Evolutionary conservation across 2,888 invertebrate species (phyloP), one percentile per base, ranked within the genome.

Genomic region (Perdita meconis): DNA sequence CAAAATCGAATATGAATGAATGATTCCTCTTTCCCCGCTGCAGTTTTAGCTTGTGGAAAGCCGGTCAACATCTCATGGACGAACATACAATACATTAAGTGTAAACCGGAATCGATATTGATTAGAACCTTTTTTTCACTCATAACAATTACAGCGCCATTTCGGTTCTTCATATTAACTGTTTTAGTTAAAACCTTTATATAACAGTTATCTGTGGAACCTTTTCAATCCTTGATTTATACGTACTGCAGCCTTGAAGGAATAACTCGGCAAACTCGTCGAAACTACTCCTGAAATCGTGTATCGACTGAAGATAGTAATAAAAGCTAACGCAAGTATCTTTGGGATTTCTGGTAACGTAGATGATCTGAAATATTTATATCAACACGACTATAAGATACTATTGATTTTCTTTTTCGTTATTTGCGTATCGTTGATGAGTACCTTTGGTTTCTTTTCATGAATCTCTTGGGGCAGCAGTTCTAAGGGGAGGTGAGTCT

Each of bases 251-350:
- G 55, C 95, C 96, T 59, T 93, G 93, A 85, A 97, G 93, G 91
- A 97, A 95, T 10, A 97, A 92, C 74, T 97, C 95, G 70, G 95
- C 95, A 90, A 96, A 97, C 70, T 96, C 95, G 50, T 96, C 95
- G 82, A 97, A 96, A 0, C 94, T 93, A 0, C 95, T 95, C 24
- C 86, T 84, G 60, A 94, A 88, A 71, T 94, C 94, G 84, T 97
- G 96, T 44, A 97, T 94, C 65, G 96, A 93, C 71, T 94, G 94
- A 89, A 95, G 97, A 91, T 97, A 97, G 92, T 97, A 96, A 91
- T 96, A 98, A 89, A 96, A 97, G 0, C 98, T 98, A 0, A 98
- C 97, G 78, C 96, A 96, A 88, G 96, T 95, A 90, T 98, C 98
- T 92, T 98, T 98, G 0, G 98, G 97, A 93, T 98, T 97, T 59